Evolutionary conservation across 2,797 vertebrate genomes (phyloP).

Genomic region (Delichon dasypus): DNA sequence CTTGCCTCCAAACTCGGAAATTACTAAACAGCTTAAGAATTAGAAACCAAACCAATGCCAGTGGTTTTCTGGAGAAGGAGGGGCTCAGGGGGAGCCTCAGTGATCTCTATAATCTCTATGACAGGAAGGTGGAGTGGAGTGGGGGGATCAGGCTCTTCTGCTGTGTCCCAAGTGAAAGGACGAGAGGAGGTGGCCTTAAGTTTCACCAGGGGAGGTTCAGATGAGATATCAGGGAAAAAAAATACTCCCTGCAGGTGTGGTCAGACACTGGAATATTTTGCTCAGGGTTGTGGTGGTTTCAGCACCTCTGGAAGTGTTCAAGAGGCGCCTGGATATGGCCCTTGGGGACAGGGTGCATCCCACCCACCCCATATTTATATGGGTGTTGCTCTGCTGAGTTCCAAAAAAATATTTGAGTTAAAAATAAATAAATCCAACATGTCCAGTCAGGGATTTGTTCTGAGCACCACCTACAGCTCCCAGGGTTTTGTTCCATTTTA

Average conservation of each 20-base stretch:
- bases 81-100: background rate
- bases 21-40: background rate
- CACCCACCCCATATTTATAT: background rate
- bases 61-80: background rate
- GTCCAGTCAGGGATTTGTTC: conserved; percentile 69
- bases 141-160: background rate
- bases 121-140: background rate
- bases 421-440: conserved; percentile 66
- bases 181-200: background rate
- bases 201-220: background rate
- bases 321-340: background rate
- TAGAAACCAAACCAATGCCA: background rate
- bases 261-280: background rate
- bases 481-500: conserved; percentile 59
- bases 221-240: background rate
- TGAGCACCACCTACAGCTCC: conserved; percentile 52
- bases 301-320: background rate
- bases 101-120: background rate
- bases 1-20: background rate
- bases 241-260: background rate
- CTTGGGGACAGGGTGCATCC: background rate
- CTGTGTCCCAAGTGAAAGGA: background rate
- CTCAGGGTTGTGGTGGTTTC: background rate
- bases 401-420: conserved; percentile 55
- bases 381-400: conserved; percentile 9